Conservation (phyloP, 2,113 vertebrate genomes). For the Ctenomys sociabilis region DNA sequence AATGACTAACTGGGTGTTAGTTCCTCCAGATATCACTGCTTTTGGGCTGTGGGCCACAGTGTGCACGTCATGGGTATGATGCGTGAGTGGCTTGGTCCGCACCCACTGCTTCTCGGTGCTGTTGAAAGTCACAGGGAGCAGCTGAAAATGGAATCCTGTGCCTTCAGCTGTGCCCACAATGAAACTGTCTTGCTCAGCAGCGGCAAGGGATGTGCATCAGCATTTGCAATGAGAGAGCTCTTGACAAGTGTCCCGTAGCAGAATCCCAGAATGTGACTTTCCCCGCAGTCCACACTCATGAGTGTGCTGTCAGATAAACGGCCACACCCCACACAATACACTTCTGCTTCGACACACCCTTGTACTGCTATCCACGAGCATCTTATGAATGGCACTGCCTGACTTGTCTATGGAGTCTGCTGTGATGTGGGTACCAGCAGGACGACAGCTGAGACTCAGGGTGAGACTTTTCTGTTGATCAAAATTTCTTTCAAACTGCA, state of each 20-base stretch:
- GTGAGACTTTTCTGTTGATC: constrained; percentile 96
- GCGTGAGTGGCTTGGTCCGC: constrained; percentile 93
- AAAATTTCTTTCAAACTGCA: constrained; percentile 94
- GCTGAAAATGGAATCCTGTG: constrained; percentile 93
- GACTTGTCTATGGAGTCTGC: constrained; percentile 92
- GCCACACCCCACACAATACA: constrained; percentile 94
- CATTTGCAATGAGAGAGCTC: constrained; percentile 89
- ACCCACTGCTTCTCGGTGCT: constrained; percentile 91
- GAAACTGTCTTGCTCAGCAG: constrained; percentile 92
- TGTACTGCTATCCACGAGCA: constrained; percentile 90
- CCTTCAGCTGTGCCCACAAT: constrained; percentile 94
- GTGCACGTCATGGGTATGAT: constrained; percentile 94
- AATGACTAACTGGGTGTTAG: constrained; percentile 94
- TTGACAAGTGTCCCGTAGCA: constrained; percentile 89
- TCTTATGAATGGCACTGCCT: constrained; percentile 87
- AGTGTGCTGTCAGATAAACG: constrained; percentile 89
- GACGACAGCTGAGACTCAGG: constrained; percentile 94
- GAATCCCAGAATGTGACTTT: constrained; percentile 97
- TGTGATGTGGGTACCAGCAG: constrained; percentile 87
- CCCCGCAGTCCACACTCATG: constrained; percentile 92
- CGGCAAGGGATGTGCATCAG: constrained; percentile 90
- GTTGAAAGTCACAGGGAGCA: constrained; percentile 85
- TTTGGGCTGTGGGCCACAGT: constrained; percentile 90
- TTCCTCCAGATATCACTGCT: constrained; percentile 93
- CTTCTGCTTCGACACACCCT: constrained; percentile 81